A percentile compares a stretch with the other conserved stretches of the same genome.
Conservation (phyloP, 1,140 invertebrate genomes). For the Mycetomoellerius zeteki region DNA sequence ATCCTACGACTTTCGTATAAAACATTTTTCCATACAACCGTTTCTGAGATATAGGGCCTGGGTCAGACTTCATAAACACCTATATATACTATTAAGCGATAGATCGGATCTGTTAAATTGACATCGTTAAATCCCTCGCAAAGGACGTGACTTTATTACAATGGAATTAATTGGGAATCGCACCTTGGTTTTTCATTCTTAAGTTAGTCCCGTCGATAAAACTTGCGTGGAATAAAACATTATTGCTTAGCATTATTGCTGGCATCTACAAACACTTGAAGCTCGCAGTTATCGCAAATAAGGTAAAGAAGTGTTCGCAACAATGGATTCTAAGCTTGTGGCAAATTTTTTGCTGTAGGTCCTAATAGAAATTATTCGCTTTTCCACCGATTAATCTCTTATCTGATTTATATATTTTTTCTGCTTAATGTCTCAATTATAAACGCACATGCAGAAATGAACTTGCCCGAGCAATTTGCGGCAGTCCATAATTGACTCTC, state of each 20-base stretch:
- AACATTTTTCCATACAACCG: no score
- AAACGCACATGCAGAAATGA: slow-evolving; percentile 39
- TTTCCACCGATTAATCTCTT: slow-evolving; percentile 24
- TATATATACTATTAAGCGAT: background rate
- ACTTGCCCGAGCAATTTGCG: background rate
- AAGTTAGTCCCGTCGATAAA: background rate
- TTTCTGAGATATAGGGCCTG: no score
- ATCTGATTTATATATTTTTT: slow-evolving; percentile 57
- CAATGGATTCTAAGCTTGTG: background rate
- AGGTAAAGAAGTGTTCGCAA: background rate
- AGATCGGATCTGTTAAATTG: background rate
- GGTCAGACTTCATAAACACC: no score
- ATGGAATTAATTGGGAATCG: background rate
- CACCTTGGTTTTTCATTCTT: background rate
- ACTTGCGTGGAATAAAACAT: background rate
- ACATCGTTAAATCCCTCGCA: background rate
- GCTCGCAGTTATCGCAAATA: slow-evolving; percentile 3
- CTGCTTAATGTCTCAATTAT: slow-evolving; percentile 19
- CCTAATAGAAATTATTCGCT: background rate
- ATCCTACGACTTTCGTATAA: no score
- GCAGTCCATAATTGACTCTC: no score
- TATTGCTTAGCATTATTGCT: background rate
- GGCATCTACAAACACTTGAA: slow-evolving; percentile 2
- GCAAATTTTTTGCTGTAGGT: background rate
- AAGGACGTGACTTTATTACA: background rate